These are phyloP conservation scores for Drosophila buzzatii DNA, from an alignment of 2,888 invertebrate species.

Conservation along the genomic window DNA sequence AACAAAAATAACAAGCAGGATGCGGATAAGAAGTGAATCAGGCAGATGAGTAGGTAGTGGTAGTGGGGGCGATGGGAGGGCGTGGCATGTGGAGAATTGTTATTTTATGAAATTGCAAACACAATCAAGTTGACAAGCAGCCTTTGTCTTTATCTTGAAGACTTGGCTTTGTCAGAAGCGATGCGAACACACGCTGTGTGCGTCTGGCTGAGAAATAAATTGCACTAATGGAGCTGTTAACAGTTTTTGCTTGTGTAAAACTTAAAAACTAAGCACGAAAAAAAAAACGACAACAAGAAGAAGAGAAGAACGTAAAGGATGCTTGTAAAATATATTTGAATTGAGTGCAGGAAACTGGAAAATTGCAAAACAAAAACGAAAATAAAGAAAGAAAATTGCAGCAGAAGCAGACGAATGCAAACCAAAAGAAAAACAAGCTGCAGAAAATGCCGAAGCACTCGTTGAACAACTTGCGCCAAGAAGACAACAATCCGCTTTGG, in stretches of 20 bases:
- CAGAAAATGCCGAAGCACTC: slow-evolving; percentile 55
- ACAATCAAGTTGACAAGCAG: slow-evolving; percentile 74
- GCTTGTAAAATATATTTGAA: slow-evolving; percentile 77
- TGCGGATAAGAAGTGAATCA: slow-evolving; percentile 10
- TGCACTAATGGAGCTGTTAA: slow-evolving; percentile 80
- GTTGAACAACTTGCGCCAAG: slow-evolving; percentile 55
- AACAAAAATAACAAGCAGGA: slow-evolving; percentile 58
- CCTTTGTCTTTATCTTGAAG: slow-evolving; percentile 46
- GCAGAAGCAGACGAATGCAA: neutral
- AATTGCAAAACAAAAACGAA: slow-evolving; percentile 41
- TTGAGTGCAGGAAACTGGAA: slow-evolving; percentile 61
- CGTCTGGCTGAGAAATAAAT: slow-evolving; percentile 73
- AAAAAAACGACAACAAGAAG: slow-evolving; percentile 1
- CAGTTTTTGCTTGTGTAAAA: slow-evolving; percentile 50
- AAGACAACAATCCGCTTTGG: slow-evolving; percentile 70
- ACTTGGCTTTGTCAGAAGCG: slow-evolving; percentile 15
- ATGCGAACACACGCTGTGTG: neutral
- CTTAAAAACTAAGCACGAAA: slow-evolving; percentile 34
- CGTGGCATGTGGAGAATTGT: slow-evolving; percentile 56
- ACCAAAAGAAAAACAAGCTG: neutral
- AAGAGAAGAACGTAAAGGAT: slow-evolving; percentile 20
- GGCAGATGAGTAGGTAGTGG: slow-evolving; percentile 17
- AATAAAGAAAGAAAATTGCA: neutral
- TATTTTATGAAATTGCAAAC: slow-evolving; percentile 81
- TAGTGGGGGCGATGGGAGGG: neutral